Conservation (phyloP, 2,113 vertebrate genomes). For the Pomatostomus ruficeps region DNA sequence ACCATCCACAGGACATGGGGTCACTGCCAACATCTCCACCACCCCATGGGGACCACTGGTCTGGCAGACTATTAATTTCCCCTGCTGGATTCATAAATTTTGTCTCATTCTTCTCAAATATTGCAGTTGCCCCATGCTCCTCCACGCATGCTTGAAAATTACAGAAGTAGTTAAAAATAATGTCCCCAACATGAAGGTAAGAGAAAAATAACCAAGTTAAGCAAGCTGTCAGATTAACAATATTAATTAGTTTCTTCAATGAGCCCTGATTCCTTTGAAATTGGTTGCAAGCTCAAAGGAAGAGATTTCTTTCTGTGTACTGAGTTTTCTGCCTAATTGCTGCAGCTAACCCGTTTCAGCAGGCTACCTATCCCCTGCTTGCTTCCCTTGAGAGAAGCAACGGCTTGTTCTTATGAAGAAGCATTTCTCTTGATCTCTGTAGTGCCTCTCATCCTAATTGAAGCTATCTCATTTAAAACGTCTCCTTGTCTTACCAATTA, state of each 20-base stretch:
- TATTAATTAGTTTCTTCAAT: background rate
- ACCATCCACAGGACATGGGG: fast-evolving
- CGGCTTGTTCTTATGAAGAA: background rate
- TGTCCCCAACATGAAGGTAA: background rate
- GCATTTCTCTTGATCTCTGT: conserved; percentile 18
- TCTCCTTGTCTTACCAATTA: conserved; percentile 24
- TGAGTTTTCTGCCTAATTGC: background rate
- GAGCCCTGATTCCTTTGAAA: background rate
- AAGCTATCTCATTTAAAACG: background rate
- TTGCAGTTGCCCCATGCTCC: fast-evolving
- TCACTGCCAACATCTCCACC: background rate
- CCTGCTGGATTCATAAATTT: background rate
- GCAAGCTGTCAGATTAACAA: background rate
- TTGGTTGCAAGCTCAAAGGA: background rate
- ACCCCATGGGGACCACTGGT: fast-evolving
- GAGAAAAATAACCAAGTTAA: background rate
- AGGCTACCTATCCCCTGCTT: background rate
- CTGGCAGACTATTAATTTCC: background rate
- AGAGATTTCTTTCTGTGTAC: background rate
- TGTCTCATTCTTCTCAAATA: background rate
- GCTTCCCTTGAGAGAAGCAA: background rate
- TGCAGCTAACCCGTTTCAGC: background rate
- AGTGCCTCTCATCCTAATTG: conserved; percentile 45
- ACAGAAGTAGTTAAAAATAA: background rate
- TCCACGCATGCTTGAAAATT: background rate